These are phyloP conservation scores for Harlomillsia oculata DNA, from an alignment of 1,140 invertebrate genomes.

Conservation along the genomic window DNA sequence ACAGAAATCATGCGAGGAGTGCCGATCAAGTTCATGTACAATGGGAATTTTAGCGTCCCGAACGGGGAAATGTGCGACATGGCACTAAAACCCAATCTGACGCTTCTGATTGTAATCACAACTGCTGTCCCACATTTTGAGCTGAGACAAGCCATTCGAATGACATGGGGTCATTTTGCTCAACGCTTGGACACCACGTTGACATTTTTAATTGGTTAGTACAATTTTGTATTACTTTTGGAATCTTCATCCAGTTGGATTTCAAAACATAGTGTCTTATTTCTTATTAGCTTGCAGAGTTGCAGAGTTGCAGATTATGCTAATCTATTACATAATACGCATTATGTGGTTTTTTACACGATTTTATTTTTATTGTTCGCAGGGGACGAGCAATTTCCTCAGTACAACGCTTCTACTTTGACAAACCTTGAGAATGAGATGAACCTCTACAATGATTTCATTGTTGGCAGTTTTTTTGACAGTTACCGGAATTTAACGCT, in stretches of 20 bases:
- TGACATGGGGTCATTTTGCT: conserved; percentile 11
- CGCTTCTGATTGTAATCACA: conserved; percentile 12
- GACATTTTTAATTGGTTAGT: conserved; percentile 16
- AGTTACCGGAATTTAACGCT: conserved; percentile 40
- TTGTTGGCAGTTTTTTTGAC: conserved; percentile 38
- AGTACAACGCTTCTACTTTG: not conserved
- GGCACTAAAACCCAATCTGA: conserved; percentile 1
- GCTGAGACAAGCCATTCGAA: conserved; percentile 8
- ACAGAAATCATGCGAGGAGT: not conserved
- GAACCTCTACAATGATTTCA: conserved; percentile 30
- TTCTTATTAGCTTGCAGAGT: no score
- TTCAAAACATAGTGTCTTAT: no score
- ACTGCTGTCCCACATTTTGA: conserved; percentile 11
- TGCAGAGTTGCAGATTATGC: no score
- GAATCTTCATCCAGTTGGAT: not conserved
- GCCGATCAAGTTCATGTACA: conserved; percentile 1
- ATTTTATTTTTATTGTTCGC: not conserved
- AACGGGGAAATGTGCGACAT: conserved; percentile 3
- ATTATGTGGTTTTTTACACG: no score
- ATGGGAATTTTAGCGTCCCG: conserved; percentile 1
- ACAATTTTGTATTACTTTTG: not conserved
- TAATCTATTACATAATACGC: no score
- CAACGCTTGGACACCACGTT: not conserved
- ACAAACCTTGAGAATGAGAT: conserved; percentile 4
- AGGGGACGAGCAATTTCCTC: conserved; percentile 7